phyloP scores from a whole-genome alignment of 2,797 vertebrate species.

The Lutjanus campechanus region DNA sequence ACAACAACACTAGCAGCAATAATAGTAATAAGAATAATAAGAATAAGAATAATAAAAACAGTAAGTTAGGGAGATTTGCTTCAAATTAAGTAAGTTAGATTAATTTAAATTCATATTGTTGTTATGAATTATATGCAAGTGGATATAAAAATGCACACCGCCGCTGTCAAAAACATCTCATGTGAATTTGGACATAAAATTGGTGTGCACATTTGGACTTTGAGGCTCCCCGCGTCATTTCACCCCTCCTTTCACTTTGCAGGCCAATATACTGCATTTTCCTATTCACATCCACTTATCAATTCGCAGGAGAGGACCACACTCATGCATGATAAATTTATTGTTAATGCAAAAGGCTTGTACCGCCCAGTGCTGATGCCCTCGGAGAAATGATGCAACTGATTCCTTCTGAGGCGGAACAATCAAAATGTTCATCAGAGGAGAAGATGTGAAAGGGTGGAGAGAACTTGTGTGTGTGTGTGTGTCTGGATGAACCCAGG shows the following conservation, averaged over 20 bases:
- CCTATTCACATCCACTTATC: constrained; percentile 77
- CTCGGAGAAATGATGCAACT: constrained; percentile 80
- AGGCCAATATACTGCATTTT: constrained; percentile 64
- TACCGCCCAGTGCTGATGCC: constrained; percentile 79
- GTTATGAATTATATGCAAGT: neutral
- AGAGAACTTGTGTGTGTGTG: constrained; percentile 3
- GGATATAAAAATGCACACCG: neutral
- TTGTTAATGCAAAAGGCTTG: constrained; percentile 86
- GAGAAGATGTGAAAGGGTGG: constrained; percentile 62
- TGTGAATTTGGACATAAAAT: constrained; percentile 33
- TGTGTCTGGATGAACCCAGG: constrained; percentile 32
- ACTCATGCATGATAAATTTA: constrained; percentile 83
- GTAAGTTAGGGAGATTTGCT: constrained; percentile 15
- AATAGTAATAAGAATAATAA: constrained; percentile 16
- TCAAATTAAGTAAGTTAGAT: constrained; percentile 18
- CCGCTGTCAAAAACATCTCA: constrained; percentile 3
- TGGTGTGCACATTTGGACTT: constrained; percentile 53
- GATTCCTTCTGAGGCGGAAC: constrained; percentile 80
- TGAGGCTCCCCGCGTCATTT: constrained; percentile 31
- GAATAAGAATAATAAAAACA: constrained; percentile 34
- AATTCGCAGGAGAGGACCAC: constrained; percentile 74
- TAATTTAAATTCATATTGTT: constrained; percentile 13
- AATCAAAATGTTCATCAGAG: constrained; percentile 79
- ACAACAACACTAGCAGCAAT: constrained; percentile 47
- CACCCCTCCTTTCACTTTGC: constrained; percentile 38